Conservation (phyloP, 2,888 invertebrate species). For the Sinelater perroti region DNA sequence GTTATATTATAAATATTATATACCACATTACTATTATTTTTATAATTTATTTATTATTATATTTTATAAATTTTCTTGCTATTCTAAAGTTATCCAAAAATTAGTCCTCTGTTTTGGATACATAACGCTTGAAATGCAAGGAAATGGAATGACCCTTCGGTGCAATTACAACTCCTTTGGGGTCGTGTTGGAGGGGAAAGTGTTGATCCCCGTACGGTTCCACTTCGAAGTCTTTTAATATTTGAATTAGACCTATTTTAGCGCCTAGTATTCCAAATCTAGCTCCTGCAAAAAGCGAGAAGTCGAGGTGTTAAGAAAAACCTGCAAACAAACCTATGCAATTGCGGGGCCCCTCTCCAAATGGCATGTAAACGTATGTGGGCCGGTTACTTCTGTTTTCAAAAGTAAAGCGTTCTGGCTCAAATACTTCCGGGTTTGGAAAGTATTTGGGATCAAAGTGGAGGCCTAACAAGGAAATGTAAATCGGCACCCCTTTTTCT, state of each 20-base stretch:
- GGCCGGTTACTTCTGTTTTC: slow-evolving; percentile 40
- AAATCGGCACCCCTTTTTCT: slow-evolving; percentile 50
- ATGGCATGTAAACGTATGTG: slow-evolving; percentile 47
- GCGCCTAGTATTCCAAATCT: slow-evolving; percentile 40
- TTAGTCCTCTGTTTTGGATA: too few species aligned
- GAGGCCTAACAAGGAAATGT: slow-evolving; percentile 50
- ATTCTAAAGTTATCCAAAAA: too few species aligned
- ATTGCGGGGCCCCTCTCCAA: slow-evolving; percentile 49
- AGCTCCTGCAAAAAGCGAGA: slow-evolving; percentile 31
- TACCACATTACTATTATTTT: too few species aligned
- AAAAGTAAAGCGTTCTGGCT: slow-evolving; percentile 48
- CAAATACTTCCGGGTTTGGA: slow-evolving; percentile 48
- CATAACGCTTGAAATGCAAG: not conserved
- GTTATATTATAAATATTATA: too few species aligned
- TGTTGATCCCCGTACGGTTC: not conserved
- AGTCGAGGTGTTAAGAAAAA: not conserved
- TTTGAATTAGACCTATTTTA: slow-evolving; percentile 37
- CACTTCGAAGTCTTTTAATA: slow-evolving; percentile 32
- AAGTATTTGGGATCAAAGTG: slow-evolving; percentile 51
- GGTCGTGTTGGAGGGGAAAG: not conserved
- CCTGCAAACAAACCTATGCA: slow-evolving; percentile 46
- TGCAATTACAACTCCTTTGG: not conserved
- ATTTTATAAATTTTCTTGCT: too few species aligned
- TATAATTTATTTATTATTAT: too few species aligned
- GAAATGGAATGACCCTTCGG: not conserved